phyloP scores from a whole-genome alignment of 2,888 invertebrate genomes.

The Drosophila anceps region DNA sequence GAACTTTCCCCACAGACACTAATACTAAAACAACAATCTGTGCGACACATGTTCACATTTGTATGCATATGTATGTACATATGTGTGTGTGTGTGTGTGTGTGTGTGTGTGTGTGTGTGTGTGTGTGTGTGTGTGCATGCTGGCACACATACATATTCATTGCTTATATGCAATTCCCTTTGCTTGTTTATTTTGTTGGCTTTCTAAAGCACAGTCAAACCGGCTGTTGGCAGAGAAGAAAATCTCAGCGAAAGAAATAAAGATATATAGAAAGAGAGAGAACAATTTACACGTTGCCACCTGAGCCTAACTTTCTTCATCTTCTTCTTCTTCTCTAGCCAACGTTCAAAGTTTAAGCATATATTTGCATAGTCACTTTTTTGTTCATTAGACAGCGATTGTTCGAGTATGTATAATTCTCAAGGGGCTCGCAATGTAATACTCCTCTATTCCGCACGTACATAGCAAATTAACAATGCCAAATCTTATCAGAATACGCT shows the following conservation, averaged over 20 bases:
- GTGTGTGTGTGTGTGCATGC: slow-evolving; percentile 7
- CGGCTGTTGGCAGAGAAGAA: slow-evolving; percentile 37
- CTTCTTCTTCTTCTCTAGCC: not conserved
- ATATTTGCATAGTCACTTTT: slow-evolving; percentile 37
- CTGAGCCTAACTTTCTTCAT: slow-evolving; percentile 20
- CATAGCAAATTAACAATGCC: slow-evolving; percentile 37
- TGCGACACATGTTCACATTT: slow-evolving; percentile 17
- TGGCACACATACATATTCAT: slow-evolving; percentile 38
- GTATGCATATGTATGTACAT: slow-evolving; percentile 3
- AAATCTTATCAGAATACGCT: slow-evolving; percentile 62
- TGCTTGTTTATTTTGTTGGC: slow-evolving; percentile 56
- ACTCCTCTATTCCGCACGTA: slow-evolving; percentile 22
- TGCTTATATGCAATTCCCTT: slow-evolving; percentile 65
- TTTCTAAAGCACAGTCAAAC: slow-evolving; percentile 39
- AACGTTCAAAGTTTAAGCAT: slow-evolving; percentile 60
- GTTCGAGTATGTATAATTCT: slow-evolving; percentile 52
- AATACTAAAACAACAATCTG: slow-evolving; percentile 15
- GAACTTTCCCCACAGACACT: slow-evolving; percentile 71
- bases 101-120: not conserved
- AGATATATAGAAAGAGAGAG: slow-evolving; percentile 12
- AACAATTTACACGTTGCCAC: slow-evolving; percentile 41
- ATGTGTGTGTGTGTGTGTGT: too few relatives aligned
- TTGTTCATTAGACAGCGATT: slow-evolving; percentile 38
- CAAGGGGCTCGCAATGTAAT: slow-evolving; percentile 45
- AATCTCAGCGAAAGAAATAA: slow-evolving; percentile 2